Conservation (phyloP, 64 coral and sea anemone genomes). For the Catalaphyllia jardinei region DNA sequence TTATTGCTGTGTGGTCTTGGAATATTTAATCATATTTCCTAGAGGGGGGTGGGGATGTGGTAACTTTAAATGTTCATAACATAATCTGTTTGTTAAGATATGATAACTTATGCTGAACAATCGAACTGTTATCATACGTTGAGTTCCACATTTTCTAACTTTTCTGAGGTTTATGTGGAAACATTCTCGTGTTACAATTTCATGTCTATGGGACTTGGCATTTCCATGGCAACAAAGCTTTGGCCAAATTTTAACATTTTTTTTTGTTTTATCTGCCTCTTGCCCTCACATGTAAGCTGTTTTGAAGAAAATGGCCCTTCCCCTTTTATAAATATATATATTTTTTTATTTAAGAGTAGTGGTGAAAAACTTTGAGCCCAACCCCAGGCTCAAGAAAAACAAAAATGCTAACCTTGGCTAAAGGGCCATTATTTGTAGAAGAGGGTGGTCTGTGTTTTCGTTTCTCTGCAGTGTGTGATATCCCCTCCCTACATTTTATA, state of each 20-base stretch:
- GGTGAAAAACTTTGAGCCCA: neutral
- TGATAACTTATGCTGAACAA: neutral
- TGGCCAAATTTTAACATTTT: neutral
- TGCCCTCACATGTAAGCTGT: neutral
- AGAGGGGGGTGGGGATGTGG: neutral
- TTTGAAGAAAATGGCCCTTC: neutral
- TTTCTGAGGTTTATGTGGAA: too few relatives aligned
- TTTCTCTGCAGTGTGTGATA: neutral
- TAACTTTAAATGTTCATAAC: neutral
- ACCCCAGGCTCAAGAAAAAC: neutral
- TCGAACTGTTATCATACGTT: neutral
- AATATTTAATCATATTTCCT: neutral
- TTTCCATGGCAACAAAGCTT: neutral
- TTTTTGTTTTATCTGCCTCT: neutral
- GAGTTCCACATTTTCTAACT: too few relatives aligned
- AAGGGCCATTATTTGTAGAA: neutral
- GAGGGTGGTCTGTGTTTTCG: neutral
- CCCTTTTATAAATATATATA: neutral
- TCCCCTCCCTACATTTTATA: neutral
- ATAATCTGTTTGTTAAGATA: neutral
- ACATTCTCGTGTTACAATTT: too few relatives aligned
- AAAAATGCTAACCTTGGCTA: neutral
- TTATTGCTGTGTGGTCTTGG: neutral
- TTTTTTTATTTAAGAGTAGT: neutral
- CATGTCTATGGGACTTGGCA: neutral